Percentiles rank a stretch among this genome's conserved stretches.
Evolutionary conservation across 2,113 vertebrate genomes (phyloP).

Genomic region (Chamaetylas fuelleborni): DNA sequence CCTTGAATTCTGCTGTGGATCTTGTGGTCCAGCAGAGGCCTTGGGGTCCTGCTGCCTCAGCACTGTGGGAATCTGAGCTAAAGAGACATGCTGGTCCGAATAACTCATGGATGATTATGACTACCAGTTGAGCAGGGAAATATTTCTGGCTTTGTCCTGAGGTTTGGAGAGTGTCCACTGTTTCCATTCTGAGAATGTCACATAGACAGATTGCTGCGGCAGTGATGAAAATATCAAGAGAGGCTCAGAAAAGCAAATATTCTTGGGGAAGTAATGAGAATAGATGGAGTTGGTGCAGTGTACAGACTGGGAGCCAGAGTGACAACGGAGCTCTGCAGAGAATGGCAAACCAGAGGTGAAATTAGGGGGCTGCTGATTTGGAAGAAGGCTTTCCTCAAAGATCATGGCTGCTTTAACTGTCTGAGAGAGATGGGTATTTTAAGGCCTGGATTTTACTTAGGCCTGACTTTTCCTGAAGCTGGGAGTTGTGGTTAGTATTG

Average conservation of each 20-base stretch:
- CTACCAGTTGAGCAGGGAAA: not conserved
- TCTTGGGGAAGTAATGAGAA: conserved; percentile 13
- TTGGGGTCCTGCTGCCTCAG: not conserved
- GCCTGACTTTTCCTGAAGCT: not conserved
- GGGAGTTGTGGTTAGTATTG: not conserved
- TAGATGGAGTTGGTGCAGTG: not conserved
- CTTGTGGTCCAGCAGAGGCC: not conserved
- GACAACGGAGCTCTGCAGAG: not conserved
- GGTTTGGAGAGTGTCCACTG: conserved; percentile 10
- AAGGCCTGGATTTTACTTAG: not conserved
- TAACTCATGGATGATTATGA: not conserved
- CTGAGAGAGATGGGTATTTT: not conserved
- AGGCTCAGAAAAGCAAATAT: conserved; percentile 34
- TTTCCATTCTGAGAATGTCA: conserved; percentile 46
- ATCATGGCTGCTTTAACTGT: not conserved
- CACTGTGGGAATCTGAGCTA: not conserved
- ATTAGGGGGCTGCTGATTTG: not conserved
- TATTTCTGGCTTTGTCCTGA: conserved; percentile 32
- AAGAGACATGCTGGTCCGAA: not conserved
- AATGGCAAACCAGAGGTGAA: not conserved
- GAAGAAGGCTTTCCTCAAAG: not conserved
- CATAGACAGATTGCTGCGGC: not conserved
- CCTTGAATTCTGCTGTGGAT: not conserved
- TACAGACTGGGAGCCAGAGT: not conserved
- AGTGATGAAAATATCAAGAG: conserved; percentile 30